Base-by-base conservation (phyloP, 2,113 vertebrate genomes). In the Erythrocercus mccallii region DNA sequence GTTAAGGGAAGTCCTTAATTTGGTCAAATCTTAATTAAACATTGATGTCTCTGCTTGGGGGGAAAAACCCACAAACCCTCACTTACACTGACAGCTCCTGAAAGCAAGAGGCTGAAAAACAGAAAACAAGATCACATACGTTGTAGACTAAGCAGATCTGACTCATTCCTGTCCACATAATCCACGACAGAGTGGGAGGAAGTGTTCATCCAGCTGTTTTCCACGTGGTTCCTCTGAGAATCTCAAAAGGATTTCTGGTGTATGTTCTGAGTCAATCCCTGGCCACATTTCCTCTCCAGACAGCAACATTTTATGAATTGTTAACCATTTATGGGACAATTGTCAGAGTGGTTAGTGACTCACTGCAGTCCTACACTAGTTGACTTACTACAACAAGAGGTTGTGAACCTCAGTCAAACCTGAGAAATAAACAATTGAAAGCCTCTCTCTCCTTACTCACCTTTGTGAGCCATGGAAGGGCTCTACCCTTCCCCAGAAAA, bases 261-360 rank as follows among this genome's bases (percentile, higher is more conserved):
- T 35, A 69, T 87, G 61, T 61, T 84, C 72, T 81, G 72, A 88
- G 89, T 78, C 83, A 90, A 53, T 30, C 60, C 31, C 44, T 47
- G 72, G 85, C 61, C 57, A 87, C 5, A 4, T 40, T 95, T 94
- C 90, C 85, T 70, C 42, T 86, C 54, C 66, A 95, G 78, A 28
- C 73, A 92, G 40, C 10, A 50, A 84, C 25, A 37, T 95, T 88
- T 86, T 25, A 85, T n/a, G 58, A 85, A 91, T 10, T 85, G 50
- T 89, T 93, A 96, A 91, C 71, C 35, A 81, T 77, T 92, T 88
- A 92, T 42, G 78, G 22, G 48, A 73, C 78, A 57, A 56, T 35
- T 56, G 47, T 94, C 85, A 80, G 10, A 79, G 21, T 45, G 42
- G 30, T 79, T 40, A 61, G 58, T 91, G 87, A 88, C 56, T 86